phyloP scores from a whole-genome alignment of 2,888 invertebrate genomes.

The Epinotia nisella region DNA sequence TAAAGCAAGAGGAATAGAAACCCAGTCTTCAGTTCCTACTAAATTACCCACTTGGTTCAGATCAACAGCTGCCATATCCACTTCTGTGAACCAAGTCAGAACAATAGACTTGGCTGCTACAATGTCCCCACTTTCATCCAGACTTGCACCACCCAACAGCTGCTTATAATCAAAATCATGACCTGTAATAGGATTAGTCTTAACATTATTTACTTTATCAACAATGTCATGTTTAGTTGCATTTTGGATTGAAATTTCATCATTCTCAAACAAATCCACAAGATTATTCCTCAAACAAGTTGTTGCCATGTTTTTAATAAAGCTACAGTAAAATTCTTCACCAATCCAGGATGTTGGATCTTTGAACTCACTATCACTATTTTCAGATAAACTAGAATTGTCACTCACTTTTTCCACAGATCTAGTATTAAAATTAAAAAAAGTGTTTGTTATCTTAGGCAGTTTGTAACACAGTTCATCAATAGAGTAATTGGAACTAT shows the following conservation, averaged over 20 bases:
- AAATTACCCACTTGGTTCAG: constrained; percentile 88
- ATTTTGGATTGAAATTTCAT: constrained; percentile 78
- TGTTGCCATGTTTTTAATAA: constrained; percentile 85
- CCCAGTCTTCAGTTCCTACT: constrained; percentile 91
- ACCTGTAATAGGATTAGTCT: constrained; percentile 86
- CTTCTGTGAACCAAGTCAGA: constrained; percentile 86
- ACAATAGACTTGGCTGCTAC: constrained; percentile 86
- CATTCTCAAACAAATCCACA: constrained; percentile 89
- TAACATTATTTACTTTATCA: constrained; percentile 83
- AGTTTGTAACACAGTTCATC: constrained; percentile 77
- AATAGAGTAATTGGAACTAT: constrained; percentile 59
- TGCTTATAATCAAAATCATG: constrained; percentile 86
- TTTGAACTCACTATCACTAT: constrained; percentile 65
- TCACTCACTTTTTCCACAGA: constrained; percentile 55
- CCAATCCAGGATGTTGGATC: constrained; percentile 86
- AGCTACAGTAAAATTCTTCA: constrained; percentile 86
- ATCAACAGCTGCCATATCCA: constrained; percentile 88
- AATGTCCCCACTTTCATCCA: constrained; percentile 85
- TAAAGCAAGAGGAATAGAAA: constrained; percentile 82
- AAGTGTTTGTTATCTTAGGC: constrained; percentile 68
- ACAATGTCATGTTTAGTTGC: constrained; percentile 87
- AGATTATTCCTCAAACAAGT: constrained; percentile 87
- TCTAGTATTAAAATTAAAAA: constrained; percentile 61
- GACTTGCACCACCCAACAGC: constrained; percentile 85
- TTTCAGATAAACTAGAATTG: constrained; percentile 47